Conservation (phyloP, 2,113 vertebrate genomes). For the Martes martes region DNA sequence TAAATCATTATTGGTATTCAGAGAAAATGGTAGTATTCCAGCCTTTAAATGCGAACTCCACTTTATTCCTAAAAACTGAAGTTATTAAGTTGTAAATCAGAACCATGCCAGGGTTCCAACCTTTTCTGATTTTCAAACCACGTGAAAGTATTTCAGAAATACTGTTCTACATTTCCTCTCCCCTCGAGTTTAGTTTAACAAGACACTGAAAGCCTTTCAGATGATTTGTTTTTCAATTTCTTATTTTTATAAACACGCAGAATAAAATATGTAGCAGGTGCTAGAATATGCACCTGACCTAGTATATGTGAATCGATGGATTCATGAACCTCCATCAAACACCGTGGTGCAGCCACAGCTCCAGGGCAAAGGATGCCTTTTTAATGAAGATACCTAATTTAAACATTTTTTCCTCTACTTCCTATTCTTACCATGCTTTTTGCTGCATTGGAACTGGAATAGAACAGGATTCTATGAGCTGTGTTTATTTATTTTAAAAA, state of each 20-base stretch:
- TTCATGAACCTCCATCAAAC: not conserved
- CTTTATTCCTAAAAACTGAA: conserved; percentile 82
- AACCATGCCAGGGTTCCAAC: conserved; percentile 16
- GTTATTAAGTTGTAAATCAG: conserved; percentile 84
- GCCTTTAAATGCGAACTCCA: conserved; percentile 80
- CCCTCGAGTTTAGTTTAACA: conserved; percentile 26
- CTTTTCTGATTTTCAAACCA: conserved; percentile 46
- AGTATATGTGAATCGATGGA: not conserved
- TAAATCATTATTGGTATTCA: conserved; percentile 81
- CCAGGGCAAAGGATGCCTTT: not conserved
- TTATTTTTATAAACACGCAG: conserved; percentile 29
- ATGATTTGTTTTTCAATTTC: conserved; percentile 21
- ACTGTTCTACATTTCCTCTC: not conserved
- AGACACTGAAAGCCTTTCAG: not conserved
- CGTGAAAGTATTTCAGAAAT: conserved; percentile 17
- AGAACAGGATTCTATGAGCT: not conserved
- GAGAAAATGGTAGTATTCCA: conserved; percentile 79
- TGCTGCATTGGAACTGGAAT: not conserved
- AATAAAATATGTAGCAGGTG: conserved; percentile 17
- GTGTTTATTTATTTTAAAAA: not conserved
- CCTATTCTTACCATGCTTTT: not conserved
- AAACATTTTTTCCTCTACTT: not conserved
- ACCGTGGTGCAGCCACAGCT: not conserved
- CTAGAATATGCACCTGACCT: not conserved
- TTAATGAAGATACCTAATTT: conserved; percentile 26